Conservation (phyloP, 2,797 vertebrate genomes). For the Eptatretus atami region DNA sequence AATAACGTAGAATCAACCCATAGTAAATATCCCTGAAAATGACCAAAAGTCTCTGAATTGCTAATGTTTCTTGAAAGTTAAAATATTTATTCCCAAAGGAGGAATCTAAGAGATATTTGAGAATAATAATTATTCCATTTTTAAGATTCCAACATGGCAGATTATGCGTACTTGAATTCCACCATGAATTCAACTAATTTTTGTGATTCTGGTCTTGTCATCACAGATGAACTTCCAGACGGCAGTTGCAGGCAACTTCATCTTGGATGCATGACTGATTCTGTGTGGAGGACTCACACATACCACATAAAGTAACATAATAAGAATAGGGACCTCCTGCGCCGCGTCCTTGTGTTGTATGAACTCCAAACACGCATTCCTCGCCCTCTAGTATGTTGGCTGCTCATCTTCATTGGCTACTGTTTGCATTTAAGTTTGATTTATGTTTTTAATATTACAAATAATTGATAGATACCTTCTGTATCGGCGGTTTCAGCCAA, state of each 20-base stretch:
- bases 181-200: no score
- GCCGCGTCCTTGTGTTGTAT: constrained; percentile 81
- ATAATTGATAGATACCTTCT: constrained; percentile 6
- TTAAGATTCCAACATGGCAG: no score
- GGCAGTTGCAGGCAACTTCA: constrained; percentile 79
- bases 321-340: constrained; percentile 91
- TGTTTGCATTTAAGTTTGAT: constrained; percentile 4
- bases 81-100: no score
- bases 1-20: no score
- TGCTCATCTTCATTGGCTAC: no score
- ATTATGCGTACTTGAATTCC: no score
- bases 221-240: constrained; percentile 90
- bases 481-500: not conserved
- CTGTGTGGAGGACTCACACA: constrained; percentile 90
- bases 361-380: constrained; percentile 98
- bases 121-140: no score
- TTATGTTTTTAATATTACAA: constrained; percentile 9
- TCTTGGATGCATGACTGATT: constrained; percentile 94
- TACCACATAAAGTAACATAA: constrained; percentile 99
- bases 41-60: no score
- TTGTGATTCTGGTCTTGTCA: no score
- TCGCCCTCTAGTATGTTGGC: constrained; percentile 71
- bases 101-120: no score
- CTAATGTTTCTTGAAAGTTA: no score
- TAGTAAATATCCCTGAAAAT: no score